These are phyloP conservation scores for Sebastes alutus DNA, from an alignment of 2,797 vertebrate genomes.

Conservation along the genomic window DNA sequence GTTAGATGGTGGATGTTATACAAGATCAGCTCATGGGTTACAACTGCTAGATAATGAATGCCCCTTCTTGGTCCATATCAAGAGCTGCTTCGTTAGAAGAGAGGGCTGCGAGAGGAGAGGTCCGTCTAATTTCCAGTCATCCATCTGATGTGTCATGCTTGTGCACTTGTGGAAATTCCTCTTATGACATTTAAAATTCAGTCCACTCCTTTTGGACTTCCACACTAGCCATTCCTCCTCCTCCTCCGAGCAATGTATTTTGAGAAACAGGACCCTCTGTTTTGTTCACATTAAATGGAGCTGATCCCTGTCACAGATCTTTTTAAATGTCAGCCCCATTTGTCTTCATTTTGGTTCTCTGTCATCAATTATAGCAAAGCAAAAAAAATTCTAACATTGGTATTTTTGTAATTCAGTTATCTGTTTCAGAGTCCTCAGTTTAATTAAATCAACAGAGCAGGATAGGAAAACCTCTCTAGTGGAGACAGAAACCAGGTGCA, in stretches of 20 bases:
- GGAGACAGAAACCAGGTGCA: conserved; percentile 3
- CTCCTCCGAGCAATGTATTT: conserved; percentile 7
- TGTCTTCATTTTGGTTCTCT: conserved; percentile 44
- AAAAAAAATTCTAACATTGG: conserved; percentile 39
- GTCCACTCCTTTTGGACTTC: neutral
- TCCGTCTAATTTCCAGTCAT: conserved; percentile 49
- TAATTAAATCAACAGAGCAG: conserved; percentile 42
- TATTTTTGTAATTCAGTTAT: conserved; percentile 64
- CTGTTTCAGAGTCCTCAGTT: conserved; percentile 33
- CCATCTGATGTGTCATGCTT: conserved; percentile 49
- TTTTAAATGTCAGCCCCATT: conserved; percentile 69
- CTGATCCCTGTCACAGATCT: conserved; percentile 35
- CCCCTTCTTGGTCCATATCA: conserved; percentile 26
- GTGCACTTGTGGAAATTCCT: conserved; percentile 25
- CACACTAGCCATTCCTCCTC: neutral
- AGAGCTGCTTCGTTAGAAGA: conserved; percentile 62
- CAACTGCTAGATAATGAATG: conserved; percentile 49
- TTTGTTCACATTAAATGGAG: conserved; percentile 32
- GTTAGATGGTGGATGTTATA: conserved; percentile 28
- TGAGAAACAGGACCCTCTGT: neutral
- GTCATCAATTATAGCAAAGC: conserved; percentile 43
- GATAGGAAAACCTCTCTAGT: conserved; percentile 10
- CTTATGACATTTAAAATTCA: conserved; percentile 25
- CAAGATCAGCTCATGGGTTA: conserved; percentile 40
- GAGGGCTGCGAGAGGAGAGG: conserved; percentile 27